phyloP scores from a whole-genome alignment of 2,888 invertebrate species.

The Pocota personata region DNA sequence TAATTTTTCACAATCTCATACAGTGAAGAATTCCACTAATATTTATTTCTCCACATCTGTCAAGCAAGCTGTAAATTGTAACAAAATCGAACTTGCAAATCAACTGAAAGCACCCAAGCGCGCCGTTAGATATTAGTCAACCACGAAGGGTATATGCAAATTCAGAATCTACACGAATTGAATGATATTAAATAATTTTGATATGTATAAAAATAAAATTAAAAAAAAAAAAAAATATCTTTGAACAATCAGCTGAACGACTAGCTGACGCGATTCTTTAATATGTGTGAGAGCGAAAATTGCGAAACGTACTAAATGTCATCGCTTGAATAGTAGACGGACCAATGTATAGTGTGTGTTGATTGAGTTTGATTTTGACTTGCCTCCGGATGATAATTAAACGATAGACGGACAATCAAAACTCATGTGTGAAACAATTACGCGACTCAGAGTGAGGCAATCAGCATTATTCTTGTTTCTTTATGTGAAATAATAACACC shows the following conservation, averaged over 20 bases:
- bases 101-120: neutral
- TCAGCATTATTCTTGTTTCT: slow-evolving; percentile 7
- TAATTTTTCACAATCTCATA: neutral
- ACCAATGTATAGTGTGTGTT: slow-evolving; percentile 5
- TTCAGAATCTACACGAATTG: slow-evolving; percentile 2
- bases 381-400: slow-evolving; percentile 43
- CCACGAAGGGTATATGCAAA: neutral
- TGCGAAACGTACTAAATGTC: slow-evolving; percentile 51
- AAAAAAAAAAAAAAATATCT: slow-evolving; percentile 2
- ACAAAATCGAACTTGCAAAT: slow-evolving; percentile 29
- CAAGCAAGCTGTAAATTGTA: slow-evolving; percentile 1
- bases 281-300: slow-evolving; percentile 43
- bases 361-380: slow-evolving; percentile 34
- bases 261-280: slow-evolving; percentile 36
- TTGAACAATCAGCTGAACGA: slow-evolving; percentile 44
- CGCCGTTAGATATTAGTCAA: neutral
- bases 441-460: neutral
- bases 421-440: slow-evolving; percentile 48
- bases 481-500: slow-evolving; percentile 35
- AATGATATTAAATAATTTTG: slow-evolving; percentile 27
- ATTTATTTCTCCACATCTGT: neutral
- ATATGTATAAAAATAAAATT: slow-evolving; percentile 23
- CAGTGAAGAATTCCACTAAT: neutral
- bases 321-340: slow-evolving; percentile 28
- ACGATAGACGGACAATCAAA: slow-evolving; percentile 59